A percentile compares a stretch with the other conserved stretches of the same genome.
These are phyloP conservation scores for Apostichopus californicus DNA, from an alignment of 35 echinoderm and acorn worm species.

Conservation along the genomic window DNA sequence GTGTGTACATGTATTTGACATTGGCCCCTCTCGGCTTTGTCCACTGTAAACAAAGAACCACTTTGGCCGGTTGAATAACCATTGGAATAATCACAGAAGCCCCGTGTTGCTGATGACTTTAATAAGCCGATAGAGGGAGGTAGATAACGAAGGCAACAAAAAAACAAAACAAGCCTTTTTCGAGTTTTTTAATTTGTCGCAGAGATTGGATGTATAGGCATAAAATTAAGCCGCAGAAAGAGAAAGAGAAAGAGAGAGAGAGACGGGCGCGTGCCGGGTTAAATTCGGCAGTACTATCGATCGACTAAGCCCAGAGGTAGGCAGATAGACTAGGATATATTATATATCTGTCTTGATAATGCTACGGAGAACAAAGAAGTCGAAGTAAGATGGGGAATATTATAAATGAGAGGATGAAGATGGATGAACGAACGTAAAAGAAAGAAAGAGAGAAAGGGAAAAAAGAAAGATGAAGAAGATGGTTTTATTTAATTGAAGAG, in stretches of 20 bases:
- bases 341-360: slow-evolving; percentile 8
- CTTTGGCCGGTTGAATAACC: slow-evolving; percentile 28
- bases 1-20: not conserved
- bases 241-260: not conserved
- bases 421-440: not conserved
- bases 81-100: not conserved
- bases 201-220: slow-evolving; percentile 2
- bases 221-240: not conserved
- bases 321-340: not conserved
- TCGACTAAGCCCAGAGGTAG: slow-evolving; percentile 27
- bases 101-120: not conserved
- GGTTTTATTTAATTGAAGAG: no score
- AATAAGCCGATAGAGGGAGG: not conserved
- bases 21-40: not conserved
- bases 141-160: not conserved
- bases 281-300: slow-evolving; percentile 10
- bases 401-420: not conserved
- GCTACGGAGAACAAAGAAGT: slow-evolving; percentile 7
- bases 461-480: not conserved
- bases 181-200: slow-evolving; percentile 16
- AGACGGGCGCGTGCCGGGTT: slow-evolving; percentile 43
- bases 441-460: not conserved
- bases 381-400: not conserved
- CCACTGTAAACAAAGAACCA: not conserved
- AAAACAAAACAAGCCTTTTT: not conserved